Conservation (phyloP, 2,797 vertebrate genomes). For the Rousettus madagascariensis region DNA sequence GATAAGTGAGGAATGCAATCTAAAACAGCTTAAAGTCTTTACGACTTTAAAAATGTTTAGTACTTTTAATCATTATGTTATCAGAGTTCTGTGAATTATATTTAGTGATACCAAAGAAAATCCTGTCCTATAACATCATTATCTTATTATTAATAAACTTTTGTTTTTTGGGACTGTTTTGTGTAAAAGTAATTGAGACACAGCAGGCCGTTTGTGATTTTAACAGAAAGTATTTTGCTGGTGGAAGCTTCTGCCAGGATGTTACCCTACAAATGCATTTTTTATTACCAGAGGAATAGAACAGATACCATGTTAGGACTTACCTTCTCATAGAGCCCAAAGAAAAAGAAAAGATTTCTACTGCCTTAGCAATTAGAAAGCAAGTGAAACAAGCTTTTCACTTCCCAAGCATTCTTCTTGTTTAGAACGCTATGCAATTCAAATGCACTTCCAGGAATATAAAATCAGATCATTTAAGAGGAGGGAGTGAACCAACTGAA, state of each 20-base stretch:
- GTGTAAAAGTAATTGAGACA: background rate
- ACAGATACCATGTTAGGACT: background rate
- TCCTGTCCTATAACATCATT: background rate
- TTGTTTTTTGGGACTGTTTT: background rate
- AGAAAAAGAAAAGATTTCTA: conserved; percentile 66
- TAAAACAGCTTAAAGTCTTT: background rate
- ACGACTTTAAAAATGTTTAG: background rate
- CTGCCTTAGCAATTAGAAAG: conserved; percentile 62
- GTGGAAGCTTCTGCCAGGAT: background rate
- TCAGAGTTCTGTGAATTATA: background rate
- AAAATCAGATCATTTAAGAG: conserved; percentile 83
- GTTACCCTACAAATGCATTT: background rate
- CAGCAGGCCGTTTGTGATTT: background rate
- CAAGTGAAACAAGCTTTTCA: conserved; percentile 72
- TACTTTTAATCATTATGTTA: background rate
- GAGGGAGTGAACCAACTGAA: conserved; percentile 76
- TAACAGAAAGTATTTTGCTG: conserved; percentile 9
- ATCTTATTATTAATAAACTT: conserved; percentile 30
- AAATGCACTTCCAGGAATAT: conserved; percentile 83
- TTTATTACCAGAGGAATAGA: conserved; percentile 6
- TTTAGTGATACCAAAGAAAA: conserved; percentile 27
- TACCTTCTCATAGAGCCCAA: conserved; percentile 33
- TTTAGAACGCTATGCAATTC: conserved; percentile 77
- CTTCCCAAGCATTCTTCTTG: conserved; percentile 75
- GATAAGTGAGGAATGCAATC: background rate